Evolutionary conservation across 2,888 invertebrate genomes (phyloP).

Genomic region (Luffia ferchaultella): DNA sequence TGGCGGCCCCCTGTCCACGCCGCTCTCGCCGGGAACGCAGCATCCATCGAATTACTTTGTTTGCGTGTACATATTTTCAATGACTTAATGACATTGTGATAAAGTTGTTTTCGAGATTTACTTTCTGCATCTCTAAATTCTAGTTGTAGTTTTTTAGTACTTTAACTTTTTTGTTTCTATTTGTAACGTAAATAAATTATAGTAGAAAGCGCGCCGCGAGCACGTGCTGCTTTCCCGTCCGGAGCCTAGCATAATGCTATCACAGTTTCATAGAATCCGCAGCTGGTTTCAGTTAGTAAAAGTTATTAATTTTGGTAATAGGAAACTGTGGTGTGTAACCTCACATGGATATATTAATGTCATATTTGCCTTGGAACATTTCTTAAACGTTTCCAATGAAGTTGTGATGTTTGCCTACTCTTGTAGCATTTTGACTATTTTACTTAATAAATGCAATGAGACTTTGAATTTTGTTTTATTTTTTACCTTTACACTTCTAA

Average conservation of each 20-base stretch:
- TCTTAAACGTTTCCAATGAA: conserved; percentile 55
- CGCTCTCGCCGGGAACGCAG: not conserved
- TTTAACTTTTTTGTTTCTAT: no score
- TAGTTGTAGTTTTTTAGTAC: no score
- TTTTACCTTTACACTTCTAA: no score
- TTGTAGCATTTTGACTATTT: conserved; percentile 65
- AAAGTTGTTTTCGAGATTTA: no score
- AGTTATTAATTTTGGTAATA: conserved; percentile 29
- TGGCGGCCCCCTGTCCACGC: conserved; percentile 58
- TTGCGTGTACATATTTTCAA: no score
- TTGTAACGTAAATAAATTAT: no score
- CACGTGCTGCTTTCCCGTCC: not conserved
- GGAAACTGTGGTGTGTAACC: conserved; percentile 46
- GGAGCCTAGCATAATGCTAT: conserved; percentile 4
- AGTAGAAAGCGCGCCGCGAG: no score
- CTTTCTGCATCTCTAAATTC: no score
- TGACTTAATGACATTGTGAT: no score
- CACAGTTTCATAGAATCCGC: conserved; percentile 5
- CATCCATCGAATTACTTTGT: no score
- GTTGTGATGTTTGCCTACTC: conserved; percentile 65
- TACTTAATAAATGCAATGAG: conserved; percentile 63
- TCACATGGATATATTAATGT: conserved; percentile 38
- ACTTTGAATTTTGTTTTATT: conserved; percentile 16
- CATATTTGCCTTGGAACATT: conserved; percentile 52
- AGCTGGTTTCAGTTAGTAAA: conserved; percentile 4